Evolutionary conservation across 2,113 vertebrate genomes (phyloP), one percentile per base, ranked within the genome.

Genomic region (Tauraco erythrolophus): DNA sequence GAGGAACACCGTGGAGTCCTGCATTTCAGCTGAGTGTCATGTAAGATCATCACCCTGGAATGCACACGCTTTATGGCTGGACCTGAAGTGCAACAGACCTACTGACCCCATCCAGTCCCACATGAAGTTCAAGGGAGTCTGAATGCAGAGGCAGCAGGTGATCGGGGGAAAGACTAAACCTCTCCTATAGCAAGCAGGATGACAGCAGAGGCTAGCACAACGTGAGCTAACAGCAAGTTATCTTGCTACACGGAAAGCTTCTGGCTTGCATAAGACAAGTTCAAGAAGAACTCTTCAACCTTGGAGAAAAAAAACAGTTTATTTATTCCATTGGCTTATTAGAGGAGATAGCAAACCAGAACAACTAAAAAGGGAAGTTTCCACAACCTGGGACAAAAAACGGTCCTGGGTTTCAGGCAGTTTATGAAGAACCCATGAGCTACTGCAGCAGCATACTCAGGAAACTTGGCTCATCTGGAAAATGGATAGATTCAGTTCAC

Each of bases 361-460:
- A 94, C 11, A 88, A 12, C 45, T 57, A 39, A 51, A 82, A 25
- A 6, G 12, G 13, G 14, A 33, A 70, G 21, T 4, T 69, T 85
- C 45, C 50, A 72, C 27, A 77, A 21, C 7, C 5, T 70, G 16
- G 60, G 28, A 70, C 41, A 66, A 84, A 65, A 89, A 89, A 54
- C 2, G 4, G 14, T 78, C 46, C 33, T 23, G 51, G 22, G 4
- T 43, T 86, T 91, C 53, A 95, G 45, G 33, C 46, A 93, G 60
- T 75, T 80, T 84, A 80, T 18, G 21, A 89, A 84, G 51, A 98
- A 98, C 18, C n/a, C 37, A 24, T 13, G 23, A 84, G 68, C 62
- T 84, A 70, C 46, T 1, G 1, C 66, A 62, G 51, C 8, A 60
- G 31, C 76, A 62, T 8, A 51, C 6, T 62, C 4, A 5, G 24